Conservation (phyloP, 1,140 invertebrate genomes). For the Heliconius congener region DNA sequence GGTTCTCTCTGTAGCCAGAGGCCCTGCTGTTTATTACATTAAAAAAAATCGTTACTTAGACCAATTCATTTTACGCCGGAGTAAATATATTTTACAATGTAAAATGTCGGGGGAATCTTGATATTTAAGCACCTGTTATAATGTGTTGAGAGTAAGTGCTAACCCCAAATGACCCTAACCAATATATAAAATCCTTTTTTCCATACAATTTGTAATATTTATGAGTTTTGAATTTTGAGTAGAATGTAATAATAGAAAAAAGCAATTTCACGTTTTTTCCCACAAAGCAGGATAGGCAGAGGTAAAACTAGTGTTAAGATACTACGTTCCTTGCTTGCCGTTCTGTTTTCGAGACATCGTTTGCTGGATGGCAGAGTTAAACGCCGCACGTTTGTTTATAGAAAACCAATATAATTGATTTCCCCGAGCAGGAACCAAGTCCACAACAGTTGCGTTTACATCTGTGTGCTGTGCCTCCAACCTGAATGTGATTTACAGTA, state of each 20-base stretch:
- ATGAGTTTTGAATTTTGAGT: neutral
- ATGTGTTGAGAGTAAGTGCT: neutral
- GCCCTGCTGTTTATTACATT: neutral
- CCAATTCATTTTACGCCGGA: neutral
- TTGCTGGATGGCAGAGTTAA: neutral
- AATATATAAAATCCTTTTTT: neutral
- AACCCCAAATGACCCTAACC: neutral
- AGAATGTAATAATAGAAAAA: too few species aligned
- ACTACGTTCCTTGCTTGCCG: neutral
- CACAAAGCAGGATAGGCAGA: too few species aligned
- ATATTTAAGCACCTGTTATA: constrained; percentile 6
- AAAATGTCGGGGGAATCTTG: neutral
- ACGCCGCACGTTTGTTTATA: neutral
- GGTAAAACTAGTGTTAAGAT: too few species aligned
- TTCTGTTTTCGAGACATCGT: neutral
- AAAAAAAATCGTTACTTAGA: neutral
- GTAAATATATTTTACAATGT: neutral
- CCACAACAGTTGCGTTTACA: too few species aligned
- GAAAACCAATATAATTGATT: too few species aligned
- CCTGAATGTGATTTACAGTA: too few species aligned
- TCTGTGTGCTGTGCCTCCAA: too few species aligned
- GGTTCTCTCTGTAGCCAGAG: too few species aligned
- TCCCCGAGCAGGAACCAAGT: too few species aligned
- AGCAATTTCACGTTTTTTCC: neutral
- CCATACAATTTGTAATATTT: neutral